Evolutionary conservation across 2,113 vertebrate species (phyloP).

Genomic region (Charadrius vociferus): DNA sequence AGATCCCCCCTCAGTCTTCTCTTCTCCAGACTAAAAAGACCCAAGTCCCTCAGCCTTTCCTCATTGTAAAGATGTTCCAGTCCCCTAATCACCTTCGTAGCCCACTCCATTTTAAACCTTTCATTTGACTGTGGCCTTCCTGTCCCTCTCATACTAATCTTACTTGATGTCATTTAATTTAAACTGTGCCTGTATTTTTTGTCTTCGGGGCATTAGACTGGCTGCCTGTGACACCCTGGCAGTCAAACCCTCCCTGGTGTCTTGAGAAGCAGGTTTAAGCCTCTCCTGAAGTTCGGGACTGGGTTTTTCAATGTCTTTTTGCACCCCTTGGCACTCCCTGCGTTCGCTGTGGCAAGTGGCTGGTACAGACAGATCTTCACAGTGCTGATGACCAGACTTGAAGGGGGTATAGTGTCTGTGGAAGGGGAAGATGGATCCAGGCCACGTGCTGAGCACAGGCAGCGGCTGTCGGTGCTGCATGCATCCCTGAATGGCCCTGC

Average conservation of each 20-base stretch:
- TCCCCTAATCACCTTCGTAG: too few species aligned
- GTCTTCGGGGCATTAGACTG: background rate
- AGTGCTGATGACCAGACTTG: background rate
- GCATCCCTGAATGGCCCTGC: background rate
- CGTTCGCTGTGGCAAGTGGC: background rate
- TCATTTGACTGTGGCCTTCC: background rate
- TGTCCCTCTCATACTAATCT: background rate
- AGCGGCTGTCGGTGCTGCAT: background rate
- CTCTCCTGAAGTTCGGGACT: background rate
- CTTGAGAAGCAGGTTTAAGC: background rate
- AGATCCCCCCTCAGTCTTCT: too few species aligned
- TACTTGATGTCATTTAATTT: background rate
- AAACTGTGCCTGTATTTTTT: background rate
- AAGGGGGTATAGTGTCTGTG: background rate
- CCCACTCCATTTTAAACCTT: background rate
- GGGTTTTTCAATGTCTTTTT: background rate
- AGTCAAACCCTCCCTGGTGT: background rate
- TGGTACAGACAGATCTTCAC: background rate
- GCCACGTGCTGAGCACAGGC: background rate
- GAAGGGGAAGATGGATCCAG: background rate
- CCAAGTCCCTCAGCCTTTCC: too few species aligned
- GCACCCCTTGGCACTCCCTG: background rate
- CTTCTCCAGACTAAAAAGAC: too few species aligned
- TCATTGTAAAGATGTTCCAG: too few species aligned
- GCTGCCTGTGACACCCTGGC: background rate